Evolutionary conservation across 2,113 vertebrate species (phyloP).

Genomic region (Anarrhichthys ocellatus): DNA sequence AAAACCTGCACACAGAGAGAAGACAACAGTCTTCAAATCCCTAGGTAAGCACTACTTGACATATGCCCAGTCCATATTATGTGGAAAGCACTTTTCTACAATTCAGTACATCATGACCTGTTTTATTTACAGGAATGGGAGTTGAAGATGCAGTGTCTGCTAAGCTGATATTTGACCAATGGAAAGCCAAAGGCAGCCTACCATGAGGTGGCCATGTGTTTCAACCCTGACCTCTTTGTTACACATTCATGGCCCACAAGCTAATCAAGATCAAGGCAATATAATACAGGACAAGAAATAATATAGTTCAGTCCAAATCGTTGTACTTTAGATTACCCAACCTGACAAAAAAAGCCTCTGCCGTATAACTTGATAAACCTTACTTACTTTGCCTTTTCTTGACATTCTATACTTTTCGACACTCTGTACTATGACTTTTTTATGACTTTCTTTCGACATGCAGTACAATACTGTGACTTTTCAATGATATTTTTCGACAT

Average conservation of each 20-base stretch:
- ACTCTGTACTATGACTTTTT: no score
- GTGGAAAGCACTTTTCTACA: not conserved
- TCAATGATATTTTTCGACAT: no score
- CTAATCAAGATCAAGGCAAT: not conserved
- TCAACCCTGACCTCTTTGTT: not conserved
- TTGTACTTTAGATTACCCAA: not conserved
- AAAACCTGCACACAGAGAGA: constrained; percentile 87
- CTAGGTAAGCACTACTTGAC: constrained; percentile 84
- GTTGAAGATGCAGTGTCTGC: constrained; percentile 93
- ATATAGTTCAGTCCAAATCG: not conserved
- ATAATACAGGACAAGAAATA: not conserved
- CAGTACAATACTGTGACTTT: no score
- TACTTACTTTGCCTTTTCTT: no score
- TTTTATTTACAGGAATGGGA: constrained; percentile 87
- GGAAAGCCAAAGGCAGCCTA: constrained; percentile 79
- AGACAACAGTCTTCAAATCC: constrained; percentile 96
- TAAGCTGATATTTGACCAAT: constrained; percentile 91
- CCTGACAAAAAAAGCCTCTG: not conserved
- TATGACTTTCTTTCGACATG: no score
- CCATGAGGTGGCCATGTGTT: not conserved
- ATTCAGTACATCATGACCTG: not conserved
- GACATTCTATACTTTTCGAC: no score
- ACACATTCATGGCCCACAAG: not conserved
- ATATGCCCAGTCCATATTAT: not conserved
- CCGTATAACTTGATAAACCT: no score